Conservation (phyloP, 2,888 invertebrate species). For the Rotaria macrura region DNA sequence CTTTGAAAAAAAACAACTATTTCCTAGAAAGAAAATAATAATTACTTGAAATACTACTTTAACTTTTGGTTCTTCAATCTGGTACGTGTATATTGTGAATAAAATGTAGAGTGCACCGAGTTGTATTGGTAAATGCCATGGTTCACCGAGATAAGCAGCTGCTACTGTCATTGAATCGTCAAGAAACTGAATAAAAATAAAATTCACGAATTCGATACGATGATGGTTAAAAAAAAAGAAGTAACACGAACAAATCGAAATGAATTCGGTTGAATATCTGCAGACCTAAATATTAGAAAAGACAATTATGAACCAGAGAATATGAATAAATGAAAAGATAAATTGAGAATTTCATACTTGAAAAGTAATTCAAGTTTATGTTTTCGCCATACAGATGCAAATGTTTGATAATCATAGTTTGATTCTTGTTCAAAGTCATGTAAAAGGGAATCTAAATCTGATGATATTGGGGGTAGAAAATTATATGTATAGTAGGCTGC, state of each 20-base stretch:
- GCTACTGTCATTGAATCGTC: slow-evolving; percentile 15
- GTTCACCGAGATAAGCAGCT: neutral
- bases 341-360: too few relatives aligned
- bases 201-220: too few relatives aligned
- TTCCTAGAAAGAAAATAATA: neutral
- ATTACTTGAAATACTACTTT: neutral
- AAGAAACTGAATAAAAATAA: neutral
- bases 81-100: neutral
- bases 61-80: slow-evolving; percentile 22
- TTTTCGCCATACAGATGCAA: neutral
- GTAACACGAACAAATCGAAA: neutral
- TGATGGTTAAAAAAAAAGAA: too few relatives aligned
- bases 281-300: neutral
- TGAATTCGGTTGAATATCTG: slow-evolving; percentile 17
- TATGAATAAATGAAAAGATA: too few relatives aligned
- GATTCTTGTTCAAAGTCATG: slow-evolving; percentile 15
- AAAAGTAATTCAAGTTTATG: slow-evolving; percentile 16
- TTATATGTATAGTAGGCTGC: slow-evolving; percentile 7
- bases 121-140: neutral
- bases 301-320: too few relatives aligned
- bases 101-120: slow-evolving; percentile 10
- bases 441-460: neutral
- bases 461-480: slow-evolving; percentile 5
- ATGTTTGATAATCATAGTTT: slow-evolving; percentile 6
- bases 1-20: neutral